Conservation (phyloP, 2,888 invertebrate genomes). For the Phorcus lineatus region DNA sequence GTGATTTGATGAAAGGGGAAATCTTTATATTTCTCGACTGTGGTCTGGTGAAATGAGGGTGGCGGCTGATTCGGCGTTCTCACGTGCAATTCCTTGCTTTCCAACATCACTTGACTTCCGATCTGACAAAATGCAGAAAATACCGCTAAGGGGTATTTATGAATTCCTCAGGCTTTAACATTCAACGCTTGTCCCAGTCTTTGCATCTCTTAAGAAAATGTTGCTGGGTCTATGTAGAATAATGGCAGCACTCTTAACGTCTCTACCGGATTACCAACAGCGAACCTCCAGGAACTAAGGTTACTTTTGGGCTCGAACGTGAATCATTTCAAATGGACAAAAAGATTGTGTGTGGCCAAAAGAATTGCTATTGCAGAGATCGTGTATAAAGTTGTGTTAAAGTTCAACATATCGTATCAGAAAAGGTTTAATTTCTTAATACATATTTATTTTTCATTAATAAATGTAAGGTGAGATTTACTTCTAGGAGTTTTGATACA, state of each 20-base stretch:
- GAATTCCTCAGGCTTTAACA: not conserved
- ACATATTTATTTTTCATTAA: no score
- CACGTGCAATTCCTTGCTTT: conserved; percentile 8
- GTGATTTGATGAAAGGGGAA: not conserved
- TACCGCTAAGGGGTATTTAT: conserved; percentile 8
- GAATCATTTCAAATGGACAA: no score
- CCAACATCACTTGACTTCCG: conserved; percentile 19
- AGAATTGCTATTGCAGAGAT: no score
- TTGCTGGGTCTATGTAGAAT: not conserved
- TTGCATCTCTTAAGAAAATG: not conserved
- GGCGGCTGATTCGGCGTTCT: not conserved
- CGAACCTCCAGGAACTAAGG: no score
- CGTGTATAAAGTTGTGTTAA: no score
- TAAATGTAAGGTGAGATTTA: not conserved
- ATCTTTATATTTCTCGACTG: not conserved
- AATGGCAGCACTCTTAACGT: not conserved
- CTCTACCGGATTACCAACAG: no score
- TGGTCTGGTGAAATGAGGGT: conserved; percentile 5
- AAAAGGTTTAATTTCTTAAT: no score
- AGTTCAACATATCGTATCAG: no score
- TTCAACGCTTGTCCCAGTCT: not conserved
- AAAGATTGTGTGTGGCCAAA: no score
- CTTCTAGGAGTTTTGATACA: not conserved
- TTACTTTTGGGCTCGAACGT: no score
- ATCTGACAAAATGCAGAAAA: conserved; percentile 7